phyloP scores from a whole-genome alignment of 2,888 invertebrate genomes.

The Monochamus alternatus region DNA sequence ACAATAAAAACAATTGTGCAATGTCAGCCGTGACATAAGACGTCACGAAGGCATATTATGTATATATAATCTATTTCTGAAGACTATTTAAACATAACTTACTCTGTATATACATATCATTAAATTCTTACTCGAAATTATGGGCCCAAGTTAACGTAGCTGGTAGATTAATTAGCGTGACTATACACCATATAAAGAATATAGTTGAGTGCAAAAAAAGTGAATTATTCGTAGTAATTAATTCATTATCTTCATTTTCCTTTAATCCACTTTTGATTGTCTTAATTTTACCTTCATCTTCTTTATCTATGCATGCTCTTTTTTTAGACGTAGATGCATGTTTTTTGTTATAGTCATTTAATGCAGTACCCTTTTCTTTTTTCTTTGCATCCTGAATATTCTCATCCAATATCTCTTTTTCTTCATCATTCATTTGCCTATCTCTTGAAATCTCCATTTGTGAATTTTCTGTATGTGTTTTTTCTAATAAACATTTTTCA shows the following conservation, averaged over 20 bases:
- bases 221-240: slow-evolving; percentile 52
- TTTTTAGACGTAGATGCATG: neutral
- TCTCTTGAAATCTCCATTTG: neutral
- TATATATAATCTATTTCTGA: no score
- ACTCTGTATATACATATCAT: no score
- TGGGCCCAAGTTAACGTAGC: slow-evolving; percentile 86
- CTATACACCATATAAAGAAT: slow-evolving; percentile 79
- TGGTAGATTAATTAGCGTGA: slow-evolving; percentile 81
- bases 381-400: no score
- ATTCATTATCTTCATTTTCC: slow-evolving; percentile 20
- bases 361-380: no score
- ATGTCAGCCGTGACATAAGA: no score
- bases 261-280: slow-evolving; percentile 7
- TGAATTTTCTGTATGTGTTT: slow-evolving; percentile 2
- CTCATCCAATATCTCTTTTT: neutral
- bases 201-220: slow-evolving; percentile 84
- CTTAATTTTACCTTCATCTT: slow-evolving; percentile 16
- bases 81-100: no score
- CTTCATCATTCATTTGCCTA: neutral
- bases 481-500: slow-evolving; percentile 1
- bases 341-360: no score
- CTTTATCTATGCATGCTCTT: slow-evolving; percentile 23
- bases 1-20: no score
- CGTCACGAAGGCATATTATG: no score
- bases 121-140: slow-evolving; percentile 79